Base-by-base conservation (phyloP, 2,113 vertebrate genomes). In the Actenoides hombroni region DNA sequence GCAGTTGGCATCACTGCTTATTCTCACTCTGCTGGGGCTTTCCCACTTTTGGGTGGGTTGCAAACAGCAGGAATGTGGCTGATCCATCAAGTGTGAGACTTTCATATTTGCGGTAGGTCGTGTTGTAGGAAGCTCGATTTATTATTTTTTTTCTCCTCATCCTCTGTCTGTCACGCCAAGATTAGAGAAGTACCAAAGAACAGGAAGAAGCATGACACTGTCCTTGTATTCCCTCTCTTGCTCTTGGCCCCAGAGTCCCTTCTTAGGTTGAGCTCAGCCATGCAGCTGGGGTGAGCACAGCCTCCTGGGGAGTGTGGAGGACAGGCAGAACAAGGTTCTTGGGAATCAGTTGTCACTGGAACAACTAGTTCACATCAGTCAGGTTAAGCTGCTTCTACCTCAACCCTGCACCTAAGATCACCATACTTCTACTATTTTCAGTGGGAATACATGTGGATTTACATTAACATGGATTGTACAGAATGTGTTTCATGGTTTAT, bases 31-130 rank as follows among this genome's bases (percentile, higher is more conserved):
- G 49, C 10, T 1, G 20, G n/a, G 11, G 16, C 15, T 77, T 70
- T 46, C 40, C n/a, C 0, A 0, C 26, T 25, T 80, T 65, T 24
- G 51, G 40, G 7, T 29, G 31, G 42, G 56, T 59, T 54, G 54
- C 37, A 85, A 94, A 51, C 69, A 89, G 65, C 6, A 0, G 77
- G 88, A 89, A 23, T 1, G 4, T 13, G 31, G 37, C 44, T 83
- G 25, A 83, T 40, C n/a, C 2, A 2, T 24, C 26, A 5, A 53
- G 53, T 57, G 61, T 26, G 54, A 88, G 86, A 92, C 57, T 84
- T 85, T n/a, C 10, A 1, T 74, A 85, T 87, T 92, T 87, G 48
- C 92, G 77, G 67, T 5, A 85, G 44, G 5, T 46, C 9, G 1
- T 54, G 51, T 11, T 64, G 18, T 33, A 25, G 39, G 56, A 78